phyloP scores from a whole-genome alignment of 2,888 invertebrate genomes.

The Sthenelais limicola region DNA sequence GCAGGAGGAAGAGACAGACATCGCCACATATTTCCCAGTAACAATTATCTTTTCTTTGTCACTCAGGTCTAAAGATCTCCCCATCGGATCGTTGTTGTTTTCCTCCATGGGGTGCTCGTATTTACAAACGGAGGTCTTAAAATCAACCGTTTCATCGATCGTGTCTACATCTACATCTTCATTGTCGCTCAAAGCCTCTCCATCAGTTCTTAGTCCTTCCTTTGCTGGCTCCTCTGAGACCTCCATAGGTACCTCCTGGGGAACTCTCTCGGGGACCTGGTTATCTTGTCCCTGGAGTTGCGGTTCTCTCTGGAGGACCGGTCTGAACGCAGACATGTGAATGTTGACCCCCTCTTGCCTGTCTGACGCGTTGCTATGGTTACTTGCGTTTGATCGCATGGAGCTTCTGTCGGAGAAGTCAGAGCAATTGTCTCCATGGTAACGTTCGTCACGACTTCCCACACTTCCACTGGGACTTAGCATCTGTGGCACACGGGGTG shows the following conservation, averaged over 20 bases:
- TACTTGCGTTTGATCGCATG: conserved; percentile 26
- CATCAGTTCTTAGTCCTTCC: not conserved
- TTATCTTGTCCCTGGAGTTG: not conserved
- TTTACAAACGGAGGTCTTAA: conserved; percentile 23
- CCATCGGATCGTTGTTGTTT: conserved; percentile 34
- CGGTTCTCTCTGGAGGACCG: conserved; percentile 30
- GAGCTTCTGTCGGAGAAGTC: conserved; percentile 32
- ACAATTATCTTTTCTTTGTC: too few relatives aligned
- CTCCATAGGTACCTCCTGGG: conserved; percentile 8
- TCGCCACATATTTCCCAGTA: too few relatives aligned
- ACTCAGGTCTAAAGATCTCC: too few relatives aligned
- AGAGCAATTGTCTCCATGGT: conserved; percentile 1
- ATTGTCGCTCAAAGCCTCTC: conserved; percentile 6
- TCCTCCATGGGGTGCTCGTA: conserved; percentile 24
- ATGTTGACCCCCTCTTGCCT: not conserved
- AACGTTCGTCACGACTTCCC: conserved; percentile 28
- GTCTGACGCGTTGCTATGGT: too few relatives aligned
- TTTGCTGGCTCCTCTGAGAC: not conserved
- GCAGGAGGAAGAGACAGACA: too few relatives aligned
- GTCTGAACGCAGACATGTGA: conserved; percentile 38
- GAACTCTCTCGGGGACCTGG: not conserved
- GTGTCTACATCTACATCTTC: conserved; percentile 42
- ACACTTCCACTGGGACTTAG: conserved; percentile 24
- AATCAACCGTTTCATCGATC: conserved; percentile 37
- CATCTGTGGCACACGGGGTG: conserved; percentile 21